Percentiles rank a stretch among this genome's conserved stretches.
phyloP scores from a whole-genome alignment of 2,113 vertebrate species.

The Ochotona princeps region DNA sequence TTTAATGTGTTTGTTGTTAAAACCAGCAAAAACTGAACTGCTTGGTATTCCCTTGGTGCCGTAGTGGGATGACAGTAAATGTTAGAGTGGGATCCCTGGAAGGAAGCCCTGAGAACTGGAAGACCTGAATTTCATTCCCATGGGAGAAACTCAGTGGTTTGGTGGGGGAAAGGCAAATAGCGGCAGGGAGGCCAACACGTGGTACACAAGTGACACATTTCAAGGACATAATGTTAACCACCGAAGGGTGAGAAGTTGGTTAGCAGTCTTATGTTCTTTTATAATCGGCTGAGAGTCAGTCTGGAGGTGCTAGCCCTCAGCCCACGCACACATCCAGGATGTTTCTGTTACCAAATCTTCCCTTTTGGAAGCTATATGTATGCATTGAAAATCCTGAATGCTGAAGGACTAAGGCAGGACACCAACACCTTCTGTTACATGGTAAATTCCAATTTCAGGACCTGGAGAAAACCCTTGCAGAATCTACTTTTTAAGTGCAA shows the following conservation, averaged over 20 bases:
- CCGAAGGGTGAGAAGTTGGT: background rate
- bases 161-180: background rate
- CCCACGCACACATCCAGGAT: background rate
- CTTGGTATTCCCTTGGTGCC: background rate
- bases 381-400: background rate
- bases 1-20: background rate
- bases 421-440: background rate
- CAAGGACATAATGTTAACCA: background rate
- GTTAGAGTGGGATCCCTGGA: background rate
- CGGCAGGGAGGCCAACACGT: background rate
- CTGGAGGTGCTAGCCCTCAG: background rate
- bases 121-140: background rate
- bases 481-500: constrained; percentile 8
- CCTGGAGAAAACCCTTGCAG: background rate
- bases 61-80: background rate
- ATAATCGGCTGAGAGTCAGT: background rate
- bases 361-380: background rate
- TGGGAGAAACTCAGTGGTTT: background rate
- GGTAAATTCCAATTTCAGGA: background rate
- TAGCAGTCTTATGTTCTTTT: background rate
- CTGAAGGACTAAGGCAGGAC: background rate
- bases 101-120: background rate
- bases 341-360: background rate
- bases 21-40: background rate
- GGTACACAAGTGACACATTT: background rate